These are phyloP conservation scores for Atopsyche davidsoni DNA, from an alignment of 1,140 invertebrate species.

Conservation along the genomic window DNA sequence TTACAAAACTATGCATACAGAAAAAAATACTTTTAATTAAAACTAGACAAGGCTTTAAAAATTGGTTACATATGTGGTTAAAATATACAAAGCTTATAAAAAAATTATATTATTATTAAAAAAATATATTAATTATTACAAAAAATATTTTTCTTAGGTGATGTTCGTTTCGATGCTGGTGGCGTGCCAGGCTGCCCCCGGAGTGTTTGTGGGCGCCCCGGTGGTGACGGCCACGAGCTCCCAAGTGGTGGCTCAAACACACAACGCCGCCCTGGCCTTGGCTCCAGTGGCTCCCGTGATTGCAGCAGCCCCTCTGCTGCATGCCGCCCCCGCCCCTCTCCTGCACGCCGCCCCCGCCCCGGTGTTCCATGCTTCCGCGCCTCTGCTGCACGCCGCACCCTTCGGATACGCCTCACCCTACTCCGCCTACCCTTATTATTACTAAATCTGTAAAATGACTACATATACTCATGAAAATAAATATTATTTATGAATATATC, in stretches of 20 bases:
- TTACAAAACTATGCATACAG: too few species aligned
- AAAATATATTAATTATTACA: too few species aligned
- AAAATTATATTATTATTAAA: too few species aligned
- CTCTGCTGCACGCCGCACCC: background rate
- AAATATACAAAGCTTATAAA: too few species aligned
- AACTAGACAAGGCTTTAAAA: too few species aligned
- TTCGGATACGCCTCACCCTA: conserved; percentile 25
- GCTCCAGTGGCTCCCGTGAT: conserved; percentile 31
- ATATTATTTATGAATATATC: too few species aligned
- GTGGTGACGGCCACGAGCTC: conserved; percentile 44
- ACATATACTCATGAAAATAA: too few species aligned
- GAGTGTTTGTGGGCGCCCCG: conserved; percentile 34
- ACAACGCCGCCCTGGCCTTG: conserved; percentile 36
- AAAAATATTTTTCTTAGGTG: conserved; percentile 16
- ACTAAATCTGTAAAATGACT: conserved; percentile 4
- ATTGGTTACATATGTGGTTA: too few species aligned
- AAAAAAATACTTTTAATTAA: too few species aligned
- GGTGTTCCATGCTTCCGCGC: too few species aligned
- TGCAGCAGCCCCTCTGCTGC: conserved; percentile 16
- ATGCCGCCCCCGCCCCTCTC: conserved; percentile 16
- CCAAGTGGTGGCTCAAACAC: conserved; percentile 43
- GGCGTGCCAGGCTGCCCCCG: conserved; percentile 26
- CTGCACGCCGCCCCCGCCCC: conserved; percentile 11
- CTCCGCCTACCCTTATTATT: conserved; percentile 9
- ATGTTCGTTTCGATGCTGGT: conserved; percentile 21